Conservation (phyloP, 2,888 invertebrate genomes). For the Calameuta filiformis region DNA sequence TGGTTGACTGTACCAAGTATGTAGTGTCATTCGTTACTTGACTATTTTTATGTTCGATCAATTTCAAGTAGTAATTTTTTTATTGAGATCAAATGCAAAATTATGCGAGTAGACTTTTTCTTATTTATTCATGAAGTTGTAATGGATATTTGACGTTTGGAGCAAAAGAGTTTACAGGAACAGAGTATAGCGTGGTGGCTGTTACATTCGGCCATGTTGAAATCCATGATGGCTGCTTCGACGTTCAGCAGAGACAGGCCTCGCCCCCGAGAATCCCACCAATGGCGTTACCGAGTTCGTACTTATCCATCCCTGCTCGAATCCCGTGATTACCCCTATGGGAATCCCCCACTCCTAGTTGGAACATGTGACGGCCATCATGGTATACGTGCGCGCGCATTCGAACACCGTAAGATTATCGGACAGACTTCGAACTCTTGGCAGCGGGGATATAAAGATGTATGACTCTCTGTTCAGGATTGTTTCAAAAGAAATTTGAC, state of each 20-base stretch:
- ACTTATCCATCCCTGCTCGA: constrained; percentile 52
- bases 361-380: constrained; percentile 53
- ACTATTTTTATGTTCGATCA: not conserved
- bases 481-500: not conserved
- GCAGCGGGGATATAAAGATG: not conserved
- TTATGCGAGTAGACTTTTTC: not conserved
- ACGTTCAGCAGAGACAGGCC: constrained; percentile 44
- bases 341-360: constrained; percentile 22
- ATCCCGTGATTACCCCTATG: constrained; percentile 38
- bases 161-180: constrained; percentile 16
- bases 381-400: constrained; percentile 55
- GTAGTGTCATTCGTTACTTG: not conserved
- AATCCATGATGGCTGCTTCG: constrained; percentile 63
- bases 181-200: constrained; percentile 6
- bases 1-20: not conserved
- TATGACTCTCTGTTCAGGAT: not conserved
- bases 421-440: not conserved
- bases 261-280: constrained; percentile 51
- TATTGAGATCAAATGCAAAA: not conserved
- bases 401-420: constrained; percentile 9
- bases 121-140: not conserved
- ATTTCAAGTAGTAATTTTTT: not conserved
- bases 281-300: constrained; percentile 48
- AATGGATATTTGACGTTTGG: not conserved
- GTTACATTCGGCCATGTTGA: constrained; percentile 49